Conservation (phyloP, 35 echinoderm and acorn worm genomes). For the Acanthaster planci region DNA sequence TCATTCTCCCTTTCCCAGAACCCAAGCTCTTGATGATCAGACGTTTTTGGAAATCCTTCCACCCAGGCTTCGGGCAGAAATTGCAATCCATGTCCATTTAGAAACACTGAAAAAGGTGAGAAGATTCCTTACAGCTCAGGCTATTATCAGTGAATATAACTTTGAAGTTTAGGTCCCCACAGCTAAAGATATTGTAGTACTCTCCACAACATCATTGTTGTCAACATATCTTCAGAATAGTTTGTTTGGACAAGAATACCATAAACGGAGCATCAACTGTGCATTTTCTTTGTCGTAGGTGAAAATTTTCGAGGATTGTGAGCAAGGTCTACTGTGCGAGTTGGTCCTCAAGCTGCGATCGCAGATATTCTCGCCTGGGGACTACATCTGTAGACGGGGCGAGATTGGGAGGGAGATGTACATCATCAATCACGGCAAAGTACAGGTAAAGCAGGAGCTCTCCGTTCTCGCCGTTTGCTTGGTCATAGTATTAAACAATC, state of each 20-base stretch:
- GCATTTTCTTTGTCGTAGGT: constrained; percentile 54
- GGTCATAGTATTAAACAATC: too few relatives aligned
- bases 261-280: not conserved
- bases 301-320: constrained; percentile 97
- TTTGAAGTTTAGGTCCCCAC: too few relatives aligned
- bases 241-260: too few relatives aligned
- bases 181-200: too few relatives aligned
- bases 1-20: constrained; percentile 39
- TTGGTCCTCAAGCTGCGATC: constrained; percentile 94
- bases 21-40: constrained; percentile 95
- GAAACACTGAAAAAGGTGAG: constrained; percentile 90
- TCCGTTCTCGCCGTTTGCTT: too few relatives aligned
- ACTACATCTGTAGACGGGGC: constrained; percentile 87
- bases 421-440: constrained; percentile 96
- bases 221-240: too few relatives aligned
- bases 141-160: too few relatives aligned
- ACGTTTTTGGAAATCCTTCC: constrained; percentile 95
- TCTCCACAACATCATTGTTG: too few relatives aligned
- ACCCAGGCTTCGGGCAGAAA: constrained; percentile 83
- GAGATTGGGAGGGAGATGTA: constrained; percentile 98
- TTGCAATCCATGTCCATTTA: constrained; percentile 93
- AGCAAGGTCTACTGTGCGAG: constrained; percentile 83
- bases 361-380: constrained; percentile 86
- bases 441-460: too few relatives aligned
- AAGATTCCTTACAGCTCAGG: too few relatives aligned